Percentiles rank a stretch among this genome's conserved stretches.
Conservation (phyloP, 1,140 invertebrate genomes). For the Drosophila paulistorum region DNA sequence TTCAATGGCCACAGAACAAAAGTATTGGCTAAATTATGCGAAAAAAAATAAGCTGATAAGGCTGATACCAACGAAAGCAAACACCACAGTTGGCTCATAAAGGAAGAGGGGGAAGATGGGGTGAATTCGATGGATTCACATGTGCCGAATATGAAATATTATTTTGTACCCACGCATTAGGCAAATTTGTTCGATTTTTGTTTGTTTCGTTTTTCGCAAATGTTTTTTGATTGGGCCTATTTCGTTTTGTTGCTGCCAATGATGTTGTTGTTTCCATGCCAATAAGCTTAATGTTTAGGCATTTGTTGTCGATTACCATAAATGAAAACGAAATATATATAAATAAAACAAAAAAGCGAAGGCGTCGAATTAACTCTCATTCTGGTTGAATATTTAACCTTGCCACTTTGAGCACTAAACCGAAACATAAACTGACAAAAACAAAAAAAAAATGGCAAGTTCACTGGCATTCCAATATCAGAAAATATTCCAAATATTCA, state of each 20-base stretch:
- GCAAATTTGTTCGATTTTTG: conserved; percentile 45
- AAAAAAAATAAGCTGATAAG: conserved; percentile 67
- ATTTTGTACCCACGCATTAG: conserved; percentile 38
- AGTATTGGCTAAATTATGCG: conserved; percentile 52
- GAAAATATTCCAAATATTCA: conserved; percentile 8
- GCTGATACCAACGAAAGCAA: conserved; percentile 46
- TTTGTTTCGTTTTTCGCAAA: conserved; percentile 28
- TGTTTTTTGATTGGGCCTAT: conserved; percentile 46
- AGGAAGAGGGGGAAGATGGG: not conserved
- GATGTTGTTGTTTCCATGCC: conserved; percentile 55
- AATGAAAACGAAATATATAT: conserved; percentile 55
- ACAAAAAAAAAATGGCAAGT: conserved; percentile 16
- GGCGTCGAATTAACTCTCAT: conserved; percentile 59
- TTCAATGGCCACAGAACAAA: not conserved
- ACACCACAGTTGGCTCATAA: conserved; percentile 33
- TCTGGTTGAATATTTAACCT: conserved; percentile 38
- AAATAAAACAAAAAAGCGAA: conserved; percentile 35
- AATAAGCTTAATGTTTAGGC: conserved; percentile 73
- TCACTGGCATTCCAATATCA: conserved; percentile 10
- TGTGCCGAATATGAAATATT: conserved; percentile 58
- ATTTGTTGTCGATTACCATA: conserved; percentile 81
- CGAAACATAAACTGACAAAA: conserved; percentile 1
- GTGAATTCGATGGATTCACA: conserved; percentile 52
- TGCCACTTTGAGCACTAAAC: conserved; percentile 28
- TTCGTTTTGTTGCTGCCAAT: conserved; percentile 34